These are phyloP conservation scores for Pseudopodoces humilis DNA, from an alignment of 2,113 vertebrate species.

Conservation along the genomic window DNA sequence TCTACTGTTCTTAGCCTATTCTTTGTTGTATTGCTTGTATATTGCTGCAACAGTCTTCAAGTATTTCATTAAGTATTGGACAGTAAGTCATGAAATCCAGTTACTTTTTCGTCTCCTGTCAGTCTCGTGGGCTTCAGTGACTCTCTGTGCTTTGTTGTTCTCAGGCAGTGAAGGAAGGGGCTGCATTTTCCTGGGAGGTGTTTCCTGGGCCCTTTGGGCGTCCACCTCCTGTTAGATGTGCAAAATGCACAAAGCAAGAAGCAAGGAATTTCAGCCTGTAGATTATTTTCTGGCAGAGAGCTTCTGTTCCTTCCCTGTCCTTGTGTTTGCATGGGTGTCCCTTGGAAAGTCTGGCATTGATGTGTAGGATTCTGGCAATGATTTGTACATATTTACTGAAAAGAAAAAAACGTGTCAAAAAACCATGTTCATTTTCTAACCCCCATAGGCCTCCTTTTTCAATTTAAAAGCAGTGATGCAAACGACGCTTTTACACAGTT, in stretches of 20 bases:
- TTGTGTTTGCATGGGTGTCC: background rate
- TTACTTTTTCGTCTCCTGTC: background rate
- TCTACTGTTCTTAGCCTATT: constrained; percentile 94
- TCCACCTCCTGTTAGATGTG: background rate
- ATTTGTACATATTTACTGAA: background rate
- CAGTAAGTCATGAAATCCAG: constrained; percentile 80
- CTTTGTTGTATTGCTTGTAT: constrained; percentile 93
- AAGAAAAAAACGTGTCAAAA: accelerated
- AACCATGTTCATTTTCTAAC: background rate
- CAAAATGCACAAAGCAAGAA: background rate
- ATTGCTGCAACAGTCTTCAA: constrained; percentile 91
- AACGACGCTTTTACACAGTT: no score
- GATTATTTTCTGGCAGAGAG: background rate
- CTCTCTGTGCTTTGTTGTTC: background rate
- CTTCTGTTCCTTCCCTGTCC: background rate
- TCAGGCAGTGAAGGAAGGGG: background rate
- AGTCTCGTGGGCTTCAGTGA: background rate
- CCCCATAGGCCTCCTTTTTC: background rate
- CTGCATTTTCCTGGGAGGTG: background rate
- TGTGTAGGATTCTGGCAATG: background rate
- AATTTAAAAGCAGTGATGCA: background rate
- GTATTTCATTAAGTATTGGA: constrained; percentile 98
- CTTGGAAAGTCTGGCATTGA: background rate
- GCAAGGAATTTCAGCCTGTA: background rate
- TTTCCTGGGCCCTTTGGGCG: background rate